Evolutionary conservation across 1,140 invertebrate species (phyloP).

Genomic region (Leptonema lineaticorne): DNA sequence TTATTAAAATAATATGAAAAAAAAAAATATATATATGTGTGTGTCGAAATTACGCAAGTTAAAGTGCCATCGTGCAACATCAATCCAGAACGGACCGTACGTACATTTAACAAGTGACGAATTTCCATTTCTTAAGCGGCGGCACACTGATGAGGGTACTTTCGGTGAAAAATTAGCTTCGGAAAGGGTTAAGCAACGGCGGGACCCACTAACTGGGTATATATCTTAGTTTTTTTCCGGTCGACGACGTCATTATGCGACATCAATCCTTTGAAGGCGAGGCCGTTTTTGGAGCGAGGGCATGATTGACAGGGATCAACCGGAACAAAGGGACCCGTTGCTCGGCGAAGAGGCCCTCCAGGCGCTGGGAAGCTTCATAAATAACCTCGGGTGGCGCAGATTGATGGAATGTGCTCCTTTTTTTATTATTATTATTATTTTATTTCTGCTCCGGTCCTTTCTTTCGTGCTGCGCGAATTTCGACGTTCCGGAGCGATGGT

Average conservation of each 20-base stretch:
- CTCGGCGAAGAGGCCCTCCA: not conserved
- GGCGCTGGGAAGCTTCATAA: not conserved
- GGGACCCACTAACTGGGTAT: not conserved
- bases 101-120: too few species aligned
- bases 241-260: conserved; percentile 14
- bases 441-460: too few species aligned
- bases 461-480: conserved; percentile 16
- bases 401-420: conserved; percentile 32
- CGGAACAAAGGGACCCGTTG: conserved; percentile 24
- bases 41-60: too few species aligned
- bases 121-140: too few species aligned
- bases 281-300: conserved; percentile 2
- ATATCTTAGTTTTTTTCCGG: not conserved
- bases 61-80: too few species aligned
- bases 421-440: too few species aligned
- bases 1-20: too few species aligned
- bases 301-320: conserved; percentile 34
- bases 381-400: conserved; percentile 19
- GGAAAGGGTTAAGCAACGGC: not conserved
- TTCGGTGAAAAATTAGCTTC: not conserved
- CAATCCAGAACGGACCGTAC: too few species aligned
- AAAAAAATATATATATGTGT: too few species aligned
- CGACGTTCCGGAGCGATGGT: conserved; percentile 3
- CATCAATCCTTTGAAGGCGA: conserved; percentile 2
- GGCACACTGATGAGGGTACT: too few species aligned